Percentiles rank a stretch among this genome's conserved stretches.
phyloP scores from a whole-genome alignment of 2,888 invertebrate species.

The Parnassius smintheus region DNA sequence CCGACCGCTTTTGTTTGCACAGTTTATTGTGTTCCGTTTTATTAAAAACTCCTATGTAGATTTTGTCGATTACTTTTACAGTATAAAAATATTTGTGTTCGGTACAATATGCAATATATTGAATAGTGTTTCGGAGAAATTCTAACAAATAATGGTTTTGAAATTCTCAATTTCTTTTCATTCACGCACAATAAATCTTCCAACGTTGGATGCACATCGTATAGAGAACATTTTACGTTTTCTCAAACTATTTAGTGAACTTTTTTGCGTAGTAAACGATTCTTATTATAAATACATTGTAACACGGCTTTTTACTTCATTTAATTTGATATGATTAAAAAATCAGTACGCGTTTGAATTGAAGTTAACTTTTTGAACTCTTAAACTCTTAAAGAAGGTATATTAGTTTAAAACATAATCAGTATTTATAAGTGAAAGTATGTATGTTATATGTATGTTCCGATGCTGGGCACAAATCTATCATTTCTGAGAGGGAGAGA shows the following conservation, averaged over 20 bases:
- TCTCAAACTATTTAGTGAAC: slow-evolving; percentile 7
- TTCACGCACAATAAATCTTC: slow-evolving; percentile 25
- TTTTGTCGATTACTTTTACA: neutral
- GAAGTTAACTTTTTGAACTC: no score
- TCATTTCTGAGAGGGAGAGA: no score
- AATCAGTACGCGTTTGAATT: no score
- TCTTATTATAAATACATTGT: no score
- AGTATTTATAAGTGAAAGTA: no score
- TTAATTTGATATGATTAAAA: no score
- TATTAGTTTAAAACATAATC: no score
- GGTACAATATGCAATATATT: neutral
- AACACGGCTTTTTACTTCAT: no score
- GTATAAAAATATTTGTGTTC: neutral
- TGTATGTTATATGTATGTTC: no score
- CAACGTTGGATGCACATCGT: slow-evolving; percentile 15
- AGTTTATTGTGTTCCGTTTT: neutral
- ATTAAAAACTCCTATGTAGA: neutral
- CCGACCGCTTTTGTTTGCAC: slow-evolving; percentile 7
- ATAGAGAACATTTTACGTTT: slow-evolving; percentile 4
- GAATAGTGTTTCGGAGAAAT: slow-evolving; percentile 18
- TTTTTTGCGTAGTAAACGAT: neutral
- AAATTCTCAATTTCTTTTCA: slow-evolving; percentile 18
- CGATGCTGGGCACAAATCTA: no score
- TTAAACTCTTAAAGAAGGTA: no score
- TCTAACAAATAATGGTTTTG: slow-evolving; percentile 15